A percentile compares a stretch with the other conserved stretches of the same genome.
Conservation (phyloP, 1,140 invertebrate genomes). For the Theocolax elegans region DNA sequence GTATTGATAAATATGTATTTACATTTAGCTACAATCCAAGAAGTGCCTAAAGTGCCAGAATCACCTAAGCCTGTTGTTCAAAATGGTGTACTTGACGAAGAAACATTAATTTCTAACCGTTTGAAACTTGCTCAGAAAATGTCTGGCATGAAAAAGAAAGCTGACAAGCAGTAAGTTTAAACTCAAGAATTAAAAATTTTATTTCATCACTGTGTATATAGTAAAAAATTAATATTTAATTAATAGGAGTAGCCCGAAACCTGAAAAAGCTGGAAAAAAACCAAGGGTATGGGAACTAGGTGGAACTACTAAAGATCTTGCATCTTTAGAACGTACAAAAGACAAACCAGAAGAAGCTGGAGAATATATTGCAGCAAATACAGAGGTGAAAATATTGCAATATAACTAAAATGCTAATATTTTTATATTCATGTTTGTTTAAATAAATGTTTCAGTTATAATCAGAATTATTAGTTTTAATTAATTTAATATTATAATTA, state of each 20-base stretch:
- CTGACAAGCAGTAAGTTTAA: constrained; percentile 69
- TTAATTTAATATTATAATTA: too few species aligned
- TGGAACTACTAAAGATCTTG: constrained; percentile 83
- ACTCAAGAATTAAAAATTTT: constrained; percentile 2
- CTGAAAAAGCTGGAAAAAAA: constrained; percentile 86
- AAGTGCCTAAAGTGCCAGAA: constrained; percentile 66
- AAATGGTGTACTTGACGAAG: constrained; percentile 70
- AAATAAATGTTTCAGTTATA: too few species aligned
- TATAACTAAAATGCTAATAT: not conserved
- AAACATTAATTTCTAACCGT: constrained; percentile 75
- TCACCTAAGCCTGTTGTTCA: constrained; percentile 47
- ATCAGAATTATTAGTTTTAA: too few species aligned
- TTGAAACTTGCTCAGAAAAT: constrained; percentile 79
- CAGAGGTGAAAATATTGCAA: constrained; percentile 68
- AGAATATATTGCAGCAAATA: constrained; percentile 72
- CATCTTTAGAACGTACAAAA: constrained; percentile 84
- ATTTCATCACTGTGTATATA: constrained; percentile 21
- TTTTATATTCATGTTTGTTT: not conserved
- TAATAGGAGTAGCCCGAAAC: constrained; percentile 74
- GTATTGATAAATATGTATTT: constrained; percentile 22
- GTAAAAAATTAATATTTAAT: constrained; percentile 46
- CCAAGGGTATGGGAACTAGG: constrained; percentile 90
- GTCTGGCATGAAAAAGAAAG: constrained; percentile 69
- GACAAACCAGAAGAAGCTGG: constrained; percentile 77
- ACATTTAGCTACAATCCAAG: constrained; percentile 69